Evolutionary conservation across 2,888 invertebrate genomes (phyloP), one percentile per base, ranked within the genome.

Genomic region (Zhuqinia jingwanae): DNA sequence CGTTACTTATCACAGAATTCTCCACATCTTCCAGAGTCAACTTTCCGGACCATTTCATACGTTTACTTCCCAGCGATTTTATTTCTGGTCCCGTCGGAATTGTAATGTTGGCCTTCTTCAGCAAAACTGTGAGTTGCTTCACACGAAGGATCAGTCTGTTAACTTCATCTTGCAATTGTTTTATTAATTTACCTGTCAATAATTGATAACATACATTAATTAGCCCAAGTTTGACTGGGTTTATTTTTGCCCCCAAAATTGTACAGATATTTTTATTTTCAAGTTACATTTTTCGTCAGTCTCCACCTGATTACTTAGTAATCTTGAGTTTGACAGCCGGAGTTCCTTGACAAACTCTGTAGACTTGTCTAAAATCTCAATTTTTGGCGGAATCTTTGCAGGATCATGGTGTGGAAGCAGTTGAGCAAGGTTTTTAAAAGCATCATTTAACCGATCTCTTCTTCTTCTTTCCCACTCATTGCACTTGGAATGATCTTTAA

Each of bases 401-500:
- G 91, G 91, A 60, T 91, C 91, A 73, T 90, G 81, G 60, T 90
- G 88, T 20, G 91, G 91, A 13, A 91, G 81, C 1, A 91, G 86
- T 53, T 90, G 87, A 36, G 89, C 88, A 20, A 91, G 60, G 53
- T 77, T 88, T 76, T 89, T 88, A 81, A 91, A 91, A 15, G 90
- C 90, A 65, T 90, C 90, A 50, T 90, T 90, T n/a, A 91, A 56
- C 10, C 89, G 79, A 63, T 90, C 89, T 56, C 91, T 53, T 65
- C 91, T 60, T 70, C 88, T 53, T 30, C 88, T 75, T 75, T 91
- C 91, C 90, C 90, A 91, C 42, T 88, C 86, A 60, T 90, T 89
- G 53, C 89, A 89, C 65, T 90, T 90, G 0, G 22, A 76, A 50
- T 76, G 87, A 79, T 90, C 88, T 50, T 87, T 88, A n/a, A 85